Evolutionary conservation across 2,797 vertebrate species (phyloP).

Genomic region (Gymnoscopelus braueri): DNA sequence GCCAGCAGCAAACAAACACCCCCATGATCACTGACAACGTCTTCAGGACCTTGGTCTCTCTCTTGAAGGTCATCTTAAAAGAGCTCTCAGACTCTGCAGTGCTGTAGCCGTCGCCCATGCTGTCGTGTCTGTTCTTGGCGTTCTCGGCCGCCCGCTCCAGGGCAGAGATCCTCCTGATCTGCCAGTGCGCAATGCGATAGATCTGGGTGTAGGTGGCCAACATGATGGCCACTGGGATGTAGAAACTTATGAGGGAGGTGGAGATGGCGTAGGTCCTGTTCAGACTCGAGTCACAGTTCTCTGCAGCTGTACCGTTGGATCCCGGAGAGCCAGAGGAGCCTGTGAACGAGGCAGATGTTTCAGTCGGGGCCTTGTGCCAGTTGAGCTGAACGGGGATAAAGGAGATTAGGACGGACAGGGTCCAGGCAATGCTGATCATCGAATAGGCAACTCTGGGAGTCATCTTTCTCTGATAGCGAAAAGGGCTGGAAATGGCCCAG

Average conservation of each 20-base stretch:
- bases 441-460: constrained; percentile 95
- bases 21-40: constrained; percentile 98
- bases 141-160: constrained; percentile 95
- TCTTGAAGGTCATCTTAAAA: constrained; percentile 96
- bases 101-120: constrained; percentile 86
- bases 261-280: constrained; percentile 98
- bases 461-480: constrained; percentile 98
- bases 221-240: constrained; percentile 98
- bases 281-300: constrained; percentile 96
- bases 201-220: constrained; percentile 98
- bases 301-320: constrained; percentile 81
- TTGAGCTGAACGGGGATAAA: constrained; percentile 98
- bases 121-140: constrained; percentile 93
- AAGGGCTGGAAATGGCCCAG: constrained; percentile 98
- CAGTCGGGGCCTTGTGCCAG: constrained; percentile 93
- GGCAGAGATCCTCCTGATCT: constrained; percentile 94
- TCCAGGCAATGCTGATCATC: constrained; percentile 96
- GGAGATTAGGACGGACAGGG: constrained; percentile 94
- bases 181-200: constrained; percentile 96
- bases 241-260: constrained; percentile 98
- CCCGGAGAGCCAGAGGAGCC: constrained; percentile 72
- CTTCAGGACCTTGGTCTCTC: constrained; percentile 98
- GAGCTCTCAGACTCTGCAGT: constrained; percentile 90
- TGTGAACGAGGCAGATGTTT: constrained; percentile 55
- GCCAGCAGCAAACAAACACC: constrained; percentile 98